Conservation (phyloP, 2,797 vertebrate species). For the Paramormyrops hopkinsi region DNA sequence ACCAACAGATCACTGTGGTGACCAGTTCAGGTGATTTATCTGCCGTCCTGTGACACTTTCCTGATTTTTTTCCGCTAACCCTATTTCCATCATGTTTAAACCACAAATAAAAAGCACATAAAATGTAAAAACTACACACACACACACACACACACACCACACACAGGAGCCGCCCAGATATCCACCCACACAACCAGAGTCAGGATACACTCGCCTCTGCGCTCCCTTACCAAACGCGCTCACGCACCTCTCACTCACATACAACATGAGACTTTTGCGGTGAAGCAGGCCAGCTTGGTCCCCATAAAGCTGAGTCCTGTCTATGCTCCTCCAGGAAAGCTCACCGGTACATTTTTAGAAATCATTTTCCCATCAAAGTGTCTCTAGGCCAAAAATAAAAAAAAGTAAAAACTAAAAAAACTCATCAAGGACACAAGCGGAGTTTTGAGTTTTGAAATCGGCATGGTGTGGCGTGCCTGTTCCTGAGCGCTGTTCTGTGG, state of each 20-base stretch:
- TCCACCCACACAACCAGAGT: neutral
- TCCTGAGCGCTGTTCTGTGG: neutral
- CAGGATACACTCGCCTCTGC: neutral
- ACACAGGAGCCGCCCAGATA: neutral
- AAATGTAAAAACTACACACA: neutral
- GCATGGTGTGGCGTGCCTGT: neutral
- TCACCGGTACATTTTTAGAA: neutral
- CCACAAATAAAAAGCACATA: neutral
- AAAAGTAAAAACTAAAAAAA: neutral
- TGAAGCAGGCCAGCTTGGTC: neutral
- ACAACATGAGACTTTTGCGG: neutral
- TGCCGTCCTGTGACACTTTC: neutral
- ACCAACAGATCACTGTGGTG: neutral
- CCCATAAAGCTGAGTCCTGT: neutral
- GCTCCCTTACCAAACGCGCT: neutral
- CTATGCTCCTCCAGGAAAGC: slow-evolving; percentile 3
- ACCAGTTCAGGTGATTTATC: neutral
- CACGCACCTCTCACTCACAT: neutral
- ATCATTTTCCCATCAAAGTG: neutral
- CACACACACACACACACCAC: neutral
- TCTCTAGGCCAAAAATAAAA: neutral
- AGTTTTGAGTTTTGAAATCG: neutral
- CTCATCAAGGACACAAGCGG: neutral
- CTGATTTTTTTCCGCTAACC: neutral
- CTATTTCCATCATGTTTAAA: neutral